Percentiles rank a stretch among this genome's conserved stretches.
These are phyloP conservation scores for Morone saxatilis DNA, from an alignment of 2,113 vertebrate genomes.

Conservation along the genomic window DNA sequence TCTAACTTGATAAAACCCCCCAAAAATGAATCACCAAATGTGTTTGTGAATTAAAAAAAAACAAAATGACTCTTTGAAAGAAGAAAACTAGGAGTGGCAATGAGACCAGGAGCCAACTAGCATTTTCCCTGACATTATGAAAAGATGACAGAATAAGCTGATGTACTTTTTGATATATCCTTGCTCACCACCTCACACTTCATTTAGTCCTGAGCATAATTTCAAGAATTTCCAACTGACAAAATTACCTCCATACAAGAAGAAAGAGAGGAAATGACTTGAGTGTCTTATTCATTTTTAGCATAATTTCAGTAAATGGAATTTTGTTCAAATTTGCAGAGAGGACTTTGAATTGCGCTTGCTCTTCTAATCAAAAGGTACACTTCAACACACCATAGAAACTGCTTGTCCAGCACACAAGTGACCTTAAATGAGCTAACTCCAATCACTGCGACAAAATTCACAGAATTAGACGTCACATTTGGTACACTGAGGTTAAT, in stretches of 20 bases:
- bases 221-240: slow-evolving; percentile 32
- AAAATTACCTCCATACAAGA: slow-evolving; percentile 13
- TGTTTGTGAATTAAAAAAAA: background rate
- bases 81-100: background rate
- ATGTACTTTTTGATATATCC: slow-evolving; percentile 19
- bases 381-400: slow-evolving; percentile 19
- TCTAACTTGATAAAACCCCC: background rate
- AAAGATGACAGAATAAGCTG: slow-evolving; percentile 7
- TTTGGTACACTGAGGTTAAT: slow-evolving; percentile 20
- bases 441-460: slow-evolving; percentile 29
- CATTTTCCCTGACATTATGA: background rate
- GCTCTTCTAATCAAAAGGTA: slow-evolving; percentile 54
- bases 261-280: slow-evolving; percentile 42
- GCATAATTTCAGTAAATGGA: slow-evolving; percentile 39
- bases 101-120: background rate
- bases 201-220: slow-evolving; percentile 15
- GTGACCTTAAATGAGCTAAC: slow-evolving; percentile 43
- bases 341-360: slow-evolving; percentile 29
- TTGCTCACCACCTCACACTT: slow-evolving; percentile 3
- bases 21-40: slow-evolving; percentile 2
- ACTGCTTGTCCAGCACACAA: background rate
- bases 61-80: background rate
- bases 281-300: slow-evolving; percentile 38
- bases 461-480: slow-evolving; percentile 6
- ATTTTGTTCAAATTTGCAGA: slow-evolving; percentile 47